A percentile compares a stretch with the other conserved stretches of the same genome.
Conservation (phyloP, 2,797 vertebrate species). For the Capromys pilorides region DNA sequence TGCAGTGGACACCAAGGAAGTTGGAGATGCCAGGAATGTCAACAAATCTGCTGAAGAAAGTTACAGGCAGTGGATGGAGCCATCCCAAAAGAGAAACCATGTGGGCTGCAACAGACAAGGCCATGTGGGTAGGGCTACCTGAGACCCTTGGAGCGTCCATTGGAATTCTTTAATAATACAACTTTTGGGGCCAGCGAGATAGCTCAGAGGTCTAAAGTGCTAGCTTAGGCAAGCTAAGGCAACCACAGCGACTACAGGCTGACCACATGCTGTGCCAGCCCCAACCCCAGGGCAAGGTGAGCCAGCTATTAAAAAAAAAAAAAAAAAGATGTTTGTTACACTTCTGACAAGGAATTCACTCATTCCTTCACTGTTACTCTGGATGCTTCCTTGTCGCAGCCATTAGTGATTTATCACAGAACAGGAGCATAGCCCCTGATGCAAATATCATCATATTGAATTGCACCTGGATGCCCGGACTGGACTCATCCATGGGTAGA, state of each 20-base stretch:
- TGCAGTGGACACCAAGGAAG: neutral
- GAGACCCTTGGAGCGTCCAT: neutral
- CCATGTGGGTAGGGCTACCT: neutral
- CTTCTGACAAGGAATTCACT: neutral
- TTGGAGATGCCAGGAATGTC: neutral
- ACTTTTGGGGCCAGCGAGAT: neutral
- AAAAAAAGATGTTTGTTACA: no score
- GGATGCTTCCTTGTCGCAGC: neutral
- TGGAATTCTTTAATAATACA: neutral
- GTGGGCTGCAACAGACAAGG: neutral
- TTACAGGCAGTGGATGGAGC: neutral
- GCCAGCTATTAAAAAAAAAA: no score
- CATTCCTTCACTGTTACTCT: neutral
- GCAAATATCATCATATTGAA: neutral
- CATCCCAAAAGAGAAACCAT: neutral
- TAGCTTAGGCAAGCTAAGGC: no score
- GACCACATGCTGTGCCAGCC: no score
- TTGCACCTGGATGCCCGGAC: neutral
- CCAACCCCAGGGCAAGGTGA: no score
- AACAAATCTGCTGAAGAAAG: neutral
- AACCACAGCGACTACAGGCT: no score
- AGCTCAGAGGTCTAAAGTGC: no score
- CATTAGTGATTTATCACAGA: neutral
- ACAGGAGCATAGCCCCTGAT: neutral
- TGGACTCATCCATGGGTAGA: neutral